These are phyloP conservation scores for Serilophus lunatus DNA, from an alignment of 2,113 vertebrate species.

Conservation along the genomic window DNA sequence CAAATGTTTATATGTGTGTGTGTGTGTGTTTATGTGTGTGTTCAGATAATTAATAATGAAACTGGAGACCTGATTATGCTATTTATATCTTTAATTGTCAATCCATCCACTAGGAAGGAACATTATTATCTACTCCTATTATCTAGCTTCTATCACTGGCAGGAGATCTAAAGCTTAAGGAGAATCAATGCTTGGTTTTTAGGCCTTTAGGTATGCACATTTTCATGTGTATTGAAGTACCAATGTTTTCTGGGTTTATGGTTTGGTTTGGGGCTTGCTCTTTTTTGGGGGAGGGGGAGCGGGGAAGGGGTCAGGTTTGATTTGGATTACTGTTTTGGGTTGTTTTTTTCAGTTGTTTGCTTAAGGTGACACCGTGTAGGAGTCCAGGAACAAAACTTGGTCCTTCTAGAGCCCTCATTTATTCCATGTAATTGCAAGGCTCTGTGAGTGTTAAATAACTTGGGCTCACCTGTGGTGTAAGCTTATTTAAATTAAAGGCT, in stretches of 20 bases:
- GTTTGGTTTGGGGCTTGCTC: too few relatives aligned
- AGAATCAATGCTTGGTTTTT: neutral
- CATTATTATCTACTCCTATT: neutral
- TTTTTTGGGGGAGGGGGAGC: too few relatives aligned
- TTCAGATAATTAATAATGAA: neutral
- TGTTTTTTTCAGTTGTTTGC: neutral
- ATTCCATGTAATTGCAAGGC: neutral
- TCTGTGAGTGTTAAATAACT: neutral
- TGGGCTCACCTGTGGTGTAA: neutral
- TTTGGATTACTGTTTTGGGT: too few relatives aligned
- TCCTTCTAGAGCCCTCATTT: neutral
- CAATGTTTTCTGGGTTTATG: rapidly evolving
- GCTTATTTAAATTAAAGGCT: neutral
- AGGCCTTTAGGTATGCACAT: neutral
- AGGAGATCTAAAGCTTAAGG: neutral
- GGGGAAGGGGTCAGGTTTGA: too few relatives aligned
- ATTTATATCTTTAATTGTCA: neutral
- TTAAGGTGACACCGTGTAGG: too few relatives aligned
- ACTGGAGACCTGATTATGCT: neutral
- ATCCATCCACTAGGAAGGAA: neutral
- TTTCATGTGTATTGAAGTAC: neutral
- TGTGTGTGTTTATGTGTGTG: neutral
- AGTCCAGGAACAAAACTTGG: neutral
- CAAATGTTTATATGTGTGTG: neutral
- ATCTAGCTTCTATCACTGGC: neutral